A percentile compares a stretch with the other conserved stretches of the same genome.
phyloP scores from a whole-genome alignment of 2,888 invertebrate genomes.

The Eremobia ochroleuca region DNA sequence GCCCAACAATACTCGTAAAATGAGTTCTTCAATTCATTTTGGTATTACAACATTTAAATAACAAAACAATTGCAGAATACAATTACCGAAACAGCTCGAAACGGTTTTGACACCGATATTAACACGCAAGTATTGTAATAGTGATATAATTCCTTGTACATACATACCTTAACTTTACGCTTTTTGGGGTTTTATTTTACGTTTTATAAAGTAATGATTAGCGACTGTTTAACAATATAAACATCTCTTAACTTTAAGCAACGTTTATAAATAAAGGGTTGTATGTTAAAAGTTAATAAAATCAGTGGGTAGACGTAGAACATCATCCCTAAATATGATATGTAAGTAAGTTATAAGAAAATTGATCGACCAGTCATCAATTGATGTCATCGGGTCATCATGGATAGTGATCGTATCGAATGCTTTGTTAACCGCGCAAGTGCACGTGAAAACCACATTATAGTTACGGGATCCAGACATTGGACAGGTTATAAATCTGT shows the following conservation, averaged over 20 bases:
- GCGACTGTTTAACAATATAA: background rate
- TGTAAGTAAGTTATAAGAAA: background rate
- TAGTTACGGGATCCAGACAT: constrained; percentile 76
- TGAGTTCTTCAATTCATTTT: constrained; percentile 45
- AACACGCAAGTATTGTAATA: constrained; percentile 54
- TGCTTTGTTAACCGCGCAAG: constrained; percentile 60
- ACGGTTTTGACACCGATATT: constrained; percentile 61
- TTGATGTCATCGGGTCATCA: constrained; percentile 73
- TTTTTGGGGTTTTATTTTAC: background rate
- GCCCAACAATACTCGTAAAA: constrained; percentile 29
- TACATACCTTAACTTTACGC: background rate
- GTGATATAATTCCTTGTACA: constrained; percentile 34
- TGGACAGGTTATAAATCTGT: constrained; percentile 41
- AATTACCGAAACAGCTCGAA: constrained; percentile 43
- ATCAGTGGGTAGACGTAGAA: background rate
- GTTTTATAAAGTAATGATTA: background rate
- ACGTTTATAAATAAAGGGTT: background rate
- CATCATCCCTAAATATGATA: background rate
- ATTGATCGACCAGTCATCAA: constrained; percentile 27
- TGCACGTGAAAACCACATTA: constrained; percentile 75
- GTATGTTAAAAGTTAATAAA: background rate
- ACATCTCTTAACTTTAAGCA: background rate
- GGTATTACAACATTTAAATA: constrained; percentile 51
- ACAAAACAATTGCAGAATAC: constrained; percentile 61
- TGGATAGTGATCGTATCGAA: constrained; percentile 41